Evolutionary conservation across 2,113 vertebrate species (phyloP).

Genomic region (Rhagologus leucostigma): DNA sequence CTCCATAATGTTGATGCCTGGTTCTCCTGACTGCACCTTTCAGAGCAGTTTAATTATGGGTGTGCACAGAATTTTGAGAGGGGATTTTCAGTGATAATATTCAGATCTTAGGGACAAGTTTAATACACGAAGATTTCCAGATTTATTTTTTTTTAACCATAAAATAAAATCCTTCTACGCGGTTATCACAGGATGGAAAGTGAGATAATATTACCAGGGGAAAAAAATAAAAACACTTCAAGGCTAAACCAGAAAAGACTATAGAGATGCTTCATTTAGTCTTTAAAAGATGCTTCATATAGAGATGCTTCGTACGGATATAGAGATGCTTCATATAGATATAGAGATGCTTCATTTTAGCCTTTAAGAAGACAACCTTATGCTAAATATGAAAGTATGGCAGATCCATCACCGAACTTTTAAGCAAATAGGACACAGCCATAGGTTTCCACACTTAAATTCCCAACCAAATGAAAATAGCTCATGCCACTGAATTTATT

Average conservation of each 20-base stretch:
- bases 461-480: not conserved
- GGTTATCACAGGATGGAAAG: not conserved
- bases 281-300: not conserved
- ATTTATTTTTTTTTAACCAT: not conserved
- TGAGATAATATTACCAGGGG: not conserved
- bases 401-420: not conserved
- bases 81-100: constrained; percentile 25
- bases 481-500: not conserved
- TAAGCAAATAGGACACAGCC: not conserved
- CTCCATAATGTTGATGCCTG: constrained; percentile 67
- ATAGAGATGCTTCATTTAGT: not conserved
- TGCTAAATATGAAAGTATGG: not conserved
- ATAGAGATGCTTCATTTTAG: not conserved
- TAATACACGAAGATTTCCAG: not conserved
- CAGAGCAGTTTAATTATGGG: constrained; percentile 67
- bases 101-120: not conserved
- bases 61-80: constrained; percentile 48
- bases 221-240: not conserved
- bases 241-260: constrained; percentile 1
- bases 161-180: not conserved
- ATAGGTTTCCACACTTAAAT: not conserved
- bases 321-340: not conserved
- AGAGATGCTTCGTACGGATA: not conserved
- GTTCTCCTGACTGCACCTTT: constrained; percentile 69
- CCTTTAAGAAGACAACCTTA: not conserved